Evolutionary conservation across 2,888 invertebrate species (phyloP).

Genomic region (Tenthredo distinguenda): DNA sequence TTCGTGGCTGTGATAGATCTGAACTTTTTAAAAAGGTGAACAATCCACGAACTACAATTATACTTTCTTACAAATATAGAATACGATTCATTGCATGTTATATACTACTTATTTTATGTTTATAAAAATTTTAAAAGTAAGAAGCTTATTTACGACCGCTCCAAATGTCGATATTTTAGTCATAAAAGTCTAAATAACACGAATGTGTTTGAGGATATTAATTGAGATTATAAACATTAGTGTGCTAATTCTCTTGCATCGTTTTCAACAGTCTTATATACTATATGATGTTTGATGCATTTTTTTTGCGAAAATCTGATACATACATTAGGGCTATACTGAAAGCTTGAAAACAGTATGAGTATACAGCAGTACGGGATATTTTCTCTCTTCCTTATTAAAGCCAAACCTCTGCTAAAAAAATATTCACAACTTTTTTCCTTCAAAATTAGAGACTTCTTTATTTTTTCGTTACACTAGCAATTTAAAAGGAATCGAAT

Average conservation of each 20-base stretch:
- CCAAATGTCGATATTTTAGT: conserved; percentile 28
- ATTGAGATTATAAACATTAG: not conserved
- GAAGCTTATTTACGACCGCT: conserved; percentile 51
- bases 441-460: not conserved
- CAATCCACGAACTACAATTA: conserved; percentile 7
- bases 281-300: not conserved
- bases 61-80: not conserved
- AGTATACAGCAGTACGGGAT: not conserved
- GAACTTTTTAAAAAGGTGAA: not conserved
- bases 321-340: not conserved
- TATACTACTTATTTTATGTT: conserved; percentile 21
- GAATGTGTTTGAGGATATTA: not conserved
- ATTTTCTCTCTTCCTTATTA: not conserved
- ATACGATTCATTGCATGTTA: conserved; percentile 43
- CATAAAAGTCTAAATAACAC: conserved; percentile 11
- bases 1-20: not conserved
- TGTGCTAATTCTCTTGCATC: not conserved
- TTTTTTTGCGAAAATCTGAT: not conserved
- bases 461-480: not conserved
- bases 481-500: not conserved
- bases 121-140: conserved; percentile 34
- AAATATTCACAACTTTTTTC: not conserved
- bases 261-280: not conserved
- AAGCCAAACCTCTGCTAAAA: not conserved
- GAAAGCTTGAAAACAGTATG: not conserved